Conservation (phyloP, 2,113 vertebrate genomes). For the Hyla sarda region DNA sequence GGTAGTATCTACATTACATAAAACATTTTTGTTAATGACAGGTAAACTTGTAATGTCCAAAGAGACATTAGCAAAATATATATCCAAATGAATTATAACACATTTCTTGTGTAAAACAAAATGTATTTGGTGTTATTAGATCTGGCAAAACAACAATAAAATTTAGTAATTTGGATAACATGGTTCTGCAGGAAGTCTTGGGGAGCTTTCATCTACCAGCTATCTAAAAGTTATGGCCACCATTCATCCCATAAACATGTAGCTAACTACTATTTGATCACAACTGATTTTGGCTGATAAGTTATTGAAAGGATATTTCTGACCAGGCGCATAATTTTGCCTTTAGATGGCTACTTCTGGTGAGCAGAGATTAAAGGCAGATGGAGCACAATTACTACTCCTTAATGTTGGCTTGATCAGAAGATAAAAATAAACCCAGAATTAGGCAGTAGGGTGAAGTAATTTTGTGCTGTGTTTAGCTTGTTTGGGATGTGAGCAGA, state of each 20-base stretch:
- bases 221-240: background rate
- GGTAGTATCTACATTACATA: too few relatives aligned
- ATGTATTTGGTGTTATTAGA: too few relatives aligned
- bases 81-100: too few relatives aligned
- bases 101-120: too few relatives aligned
- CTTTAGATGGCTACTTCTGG: conserved; percentile 31
- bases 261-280: background rate
- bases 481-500: conserved; percentile 38
- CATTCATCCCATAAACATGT: background rate
- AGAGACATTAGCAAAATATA: too few relatives aligned
- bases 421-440: conserved; percentile 48
- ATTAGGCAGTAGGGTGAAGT: conserved; percentile 50
- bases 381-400: conserved; percentile 44
- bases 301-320: conserved; percentile 24
- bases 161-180: too few relatives aligned
- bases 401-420: conserved; percentile 37
- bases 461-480: conserved; percentile 50
- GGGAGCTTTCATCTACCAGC: background rate
- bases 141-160: too few relatives aligned
- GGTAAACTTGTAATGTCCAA: too few relatives aligned
- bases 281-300: background rate
- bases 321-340: background rate
- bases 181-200: background rate
- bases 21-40: too few relatives aligned
- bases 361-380: conserved; percentile 44